These are phyloP conservation scores for Eulemur mongoz DNA, from an alignment of 2,797 vertebrate species.

Conservation along the genomic window DNA sequence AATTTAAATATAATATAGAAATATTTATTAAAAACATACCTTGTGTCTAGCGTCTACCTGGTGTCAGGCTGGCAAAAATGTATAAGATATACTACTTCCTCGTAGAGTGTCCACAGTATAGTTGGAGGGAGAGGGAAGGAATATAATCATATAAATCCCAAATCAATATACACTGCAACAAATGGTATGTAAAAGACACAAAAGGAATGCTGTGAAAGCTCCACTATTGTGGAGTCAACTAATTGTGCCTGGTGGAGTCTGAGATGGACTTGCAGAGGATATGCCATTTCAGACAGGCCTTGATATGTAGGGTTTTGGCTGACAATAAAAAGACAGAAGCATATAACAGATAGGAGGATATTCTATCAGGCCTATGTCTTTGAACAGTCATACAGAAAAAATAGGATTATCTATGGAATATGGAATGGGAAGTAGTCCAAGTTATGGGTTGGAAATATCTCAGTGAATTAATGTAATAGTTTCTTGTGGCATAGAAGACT, in stretches of 20 bases:
- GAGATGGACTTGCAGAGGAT: not conserved
- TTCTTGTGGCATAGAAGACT: not conserved
- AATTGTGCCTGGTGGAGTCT: not conserved
- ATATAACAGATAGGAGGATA: not conserved
- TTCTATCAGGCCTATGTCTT: not conserved
- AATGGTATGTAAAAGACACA: not conserved
- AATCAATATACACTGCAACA: not conserved
- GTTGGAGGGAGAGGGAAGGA: not conserved
- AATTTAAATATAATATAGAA: conserved; percentile 7
- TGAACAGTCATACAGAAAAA: not conserved
- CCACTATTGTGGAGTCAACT: not conserved
- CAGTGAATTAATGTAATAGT: not conserved
- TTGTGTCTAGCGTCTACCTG: not conserved
- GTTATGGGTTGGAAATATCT: not conserved
- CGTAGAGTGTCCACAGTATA: not conserved
- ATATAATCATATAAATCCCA: not conserved
- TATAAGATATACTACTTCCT: not conserved
- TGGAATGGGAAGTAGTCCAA: not conserved
- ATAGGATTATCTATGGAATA: not conserved
- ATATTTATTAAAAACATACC: not conserved
- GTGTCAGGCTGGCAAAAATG: not conserved
- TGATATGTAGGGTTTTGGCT: not conserved
- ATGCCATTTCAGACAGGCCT: not conserved
- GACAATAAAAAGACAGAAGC: not conserved
- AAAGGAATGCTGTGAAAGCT: not conserved